Percentiles rank a stretch among this genome's conserved stretches.
phyloP scores from a whole-genome alignment of 2,797 vertebrate species.

The Zalophus californianus region DNA sequence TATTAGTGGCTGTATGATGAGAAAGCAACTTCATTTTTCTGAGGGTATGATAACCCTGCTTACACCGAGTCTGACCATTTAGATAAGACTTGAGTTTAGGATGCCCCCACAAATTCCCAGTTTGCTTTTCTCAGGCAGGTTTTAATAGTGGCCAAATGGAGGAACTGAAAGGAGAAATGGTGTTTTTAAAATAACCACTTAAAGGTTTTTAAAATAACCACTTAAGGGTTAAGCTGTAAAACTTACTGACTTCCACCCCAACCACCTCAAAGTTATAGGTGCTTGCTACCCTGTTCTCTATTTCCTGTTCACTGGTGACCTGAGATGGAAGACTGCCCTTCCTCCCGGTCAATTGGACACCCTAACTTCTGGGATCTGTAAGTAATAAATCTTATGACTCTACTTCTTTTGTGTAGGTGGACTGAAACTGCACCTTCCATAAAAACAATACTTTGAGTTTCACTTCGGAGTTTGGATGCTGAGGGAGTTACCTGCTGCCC shows the following conservation, averaged over 20 bases:
- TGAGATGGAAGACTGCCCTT: background rate
- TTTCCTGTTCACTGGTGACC: background rate
- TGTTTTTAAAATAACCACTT: too few relatives aligned
- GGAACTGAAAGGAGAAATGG: too few relatives aligned
- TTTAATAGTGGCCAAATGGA: too few relatives aligned
- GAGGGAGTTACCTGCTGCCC: background rate
- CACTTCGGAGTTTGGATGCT: background rate
- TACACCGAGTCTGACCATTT: background rate
- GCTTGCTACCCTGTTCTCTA: background rate
- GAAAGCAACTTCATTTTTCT: background rate
- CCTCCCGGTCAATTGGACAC: background rate
- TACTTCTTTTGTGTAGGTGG: background rate
- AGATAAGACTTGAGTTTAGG: background rate
- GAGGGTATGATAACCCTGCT: background rate
- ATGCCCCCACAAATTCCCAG: background rate
- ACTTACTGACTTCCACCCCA: background rate
- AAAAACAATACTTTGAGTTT: background rate
- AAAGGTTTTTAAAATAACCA: background rate
- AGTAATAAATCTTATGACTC: background rate
- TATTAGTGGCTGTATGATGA: background rate
- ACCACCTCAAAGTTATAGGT: background rate
- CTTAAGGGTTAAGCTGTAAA: background rate
- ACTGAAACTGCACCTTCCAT: background rate
- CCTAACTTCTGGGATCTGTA: background rate
- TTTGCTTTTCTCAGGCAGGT: background rate